Evolutionary conservation across 2,113 vertebrate genomes (phyloP).

Genomic region (Drymodes brunneopygia): DNA sequence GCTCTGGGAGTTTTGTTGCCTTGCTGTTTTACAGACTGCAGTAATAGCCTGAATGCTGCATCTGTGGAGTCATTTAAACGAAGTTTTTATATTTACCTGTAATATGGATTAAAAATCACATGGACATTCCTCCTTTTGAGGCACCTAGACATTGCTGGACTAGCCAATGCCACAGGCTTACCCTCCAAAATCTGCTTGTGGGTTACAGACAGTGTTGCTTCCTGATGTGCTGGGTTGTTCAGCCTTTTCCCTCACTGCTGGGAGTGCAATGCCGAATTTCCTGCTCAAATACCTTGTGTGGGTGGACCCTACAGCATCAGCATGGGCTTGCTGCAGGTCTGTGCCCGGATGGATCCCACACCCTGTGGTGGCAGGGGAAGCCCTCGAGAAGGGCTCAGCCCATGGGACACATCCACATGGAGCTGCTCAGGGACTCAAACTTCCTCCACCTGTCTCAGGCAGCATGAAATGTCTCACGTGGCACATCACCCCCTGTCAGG

Average conservation of each 20-base stretch:
- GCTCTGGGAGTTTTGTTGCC: not conserved
- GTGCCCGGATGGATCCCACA: not conserved
- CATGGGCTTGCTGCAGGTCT: not conserved
- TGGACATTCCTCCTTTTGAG: not conserved
- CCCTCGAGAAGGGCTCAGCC: not conserved
- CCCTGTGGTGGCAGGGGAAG: fast-evolving
- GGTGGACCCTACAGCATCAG: not conserved
- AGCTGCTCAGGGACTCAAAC: not conserved
- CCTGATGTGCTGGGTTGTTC: not conserved
- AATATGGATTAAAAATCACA: not conserved
- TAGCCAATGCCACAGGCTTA: not conserved
- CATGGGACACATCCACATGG: fast-evolving
- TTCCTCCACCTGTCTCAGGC: not conserved
- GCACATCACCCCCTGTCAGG: fast-evolving
- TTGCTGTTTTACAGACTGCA: not conserved
- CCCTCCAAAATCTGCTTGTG: not conserved
- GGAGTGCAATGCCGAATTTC: not conserved
- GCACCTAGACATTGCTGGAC: not conserved
- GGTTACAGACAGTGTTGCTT: not conserved
- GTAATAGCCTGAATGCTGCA: not conserved
- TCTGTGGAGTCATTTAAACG: not conserved
- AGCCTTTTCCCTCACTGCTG: not conserved
- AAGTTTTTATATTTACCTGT: not conserved
- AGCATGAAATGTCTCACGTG: fast-evolving
- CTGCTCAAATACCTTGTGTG: not conserved